Evolutionary conservation across 2,113 vertebrate genomes (phyloP).

Genomic region (Panthera uncia): DNA sequence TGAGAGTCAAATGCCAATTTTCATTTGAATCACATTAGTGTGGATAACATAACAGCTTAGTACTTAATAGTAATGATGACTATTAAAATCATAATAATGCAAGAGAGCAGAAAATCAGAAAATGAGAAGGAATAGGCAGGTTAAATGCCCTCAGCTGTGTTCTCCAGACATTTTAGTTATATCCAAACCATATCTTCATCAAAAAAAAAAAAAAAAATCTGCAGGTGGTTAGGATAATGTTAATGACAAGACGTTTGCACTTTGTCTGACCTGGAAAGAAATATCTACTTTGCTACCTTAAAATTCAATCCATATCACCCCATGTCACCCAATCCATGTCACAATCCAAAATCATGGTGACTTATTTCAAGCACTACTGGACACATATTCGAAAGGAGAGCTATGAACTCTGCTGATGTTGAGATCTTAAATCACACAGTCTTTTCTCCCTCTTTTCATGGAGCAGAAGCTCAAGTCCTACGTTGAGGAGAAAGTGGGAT

Average conservation of each 20-base stretch:
- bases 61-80: neutral
- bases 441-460: neutral
- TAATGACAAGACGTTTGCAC: neutral
- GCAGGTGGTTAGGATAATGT: neutral
- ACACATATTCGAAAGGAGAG: neutral
- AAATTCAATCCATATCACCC: neutral
- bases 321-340: neutral
- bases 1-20: neutral
- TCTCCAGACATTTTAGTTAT: neutral
- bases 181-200: neutral
- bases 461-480: neutral
- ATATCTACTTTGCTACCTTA: slow-evolving; percentile 1
- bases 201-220: neutral
- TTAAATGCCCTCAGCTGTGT: neutral
- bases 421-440: neutral
- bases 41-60: neutral
- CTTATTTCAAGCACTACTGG: neutral
- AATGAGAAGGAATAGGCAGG: neutral
- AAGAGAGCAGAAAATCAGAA: neutral
- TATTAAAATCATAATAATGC: neutral
- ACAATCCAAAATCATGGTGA: neutral
- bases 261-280: neutral
- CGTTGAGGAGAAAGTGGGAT: neutral
- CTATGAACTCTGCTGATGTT: neutral
- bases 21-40: neutral